phyloP scores from a whole-genome alignment of 1,140 invertebrate genomes.

The Pseudobourletiella spinata region DNA sequence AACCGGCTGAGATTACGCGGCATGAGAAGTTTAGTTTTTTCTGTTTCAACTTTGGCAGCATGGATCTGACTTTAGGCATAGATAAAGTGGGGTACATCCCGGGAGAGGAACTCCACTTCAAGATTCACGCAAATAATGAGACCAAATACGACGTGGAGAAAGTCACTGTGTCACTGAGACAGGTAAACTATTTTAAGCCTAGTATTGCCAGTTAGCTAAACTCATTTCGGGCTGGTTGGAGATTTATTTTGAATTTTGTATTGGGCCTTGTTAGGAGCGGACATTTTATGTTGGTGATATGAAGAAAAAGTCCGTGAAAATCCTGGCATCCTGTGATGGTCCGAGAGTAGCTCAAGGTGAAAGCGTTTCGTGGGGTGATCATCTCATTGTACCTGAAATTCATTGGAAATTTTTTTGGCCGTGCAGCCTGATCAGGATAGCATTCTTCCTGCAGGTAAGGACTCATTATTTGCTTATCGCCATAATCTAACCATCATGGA shows the following conservation, averaged over 20 bases:
- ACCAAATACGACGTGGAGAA: conserved; percentile 4
- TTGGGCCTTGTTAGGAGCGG: too few species aligned
- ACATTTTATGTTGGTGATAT: conserved; percentile 1
- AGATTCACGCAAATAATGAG: neutral
- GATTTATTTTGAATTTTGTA: too few species aligned
- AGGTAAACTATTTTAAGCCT: conserved; percentile 6
- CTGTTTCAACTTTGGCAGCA: conserved; percentile 3
- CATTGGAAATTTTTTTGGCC: conserved; percentile 6
- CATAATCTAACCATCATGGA: too few species aligned
- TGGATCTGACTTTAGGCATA: neutral
- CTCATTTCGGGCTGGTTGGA: too few species aligned
- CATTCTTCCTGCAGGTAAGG: neutral
- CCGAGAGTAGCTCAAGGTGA: neutral
- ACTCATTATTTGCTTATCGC: too few species aligned
- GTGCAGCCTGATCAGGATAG: neutral
- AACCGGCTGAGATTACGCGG: neutral
- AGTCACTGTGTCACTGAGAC: neutral
- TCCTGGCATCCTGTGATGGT: neutral
- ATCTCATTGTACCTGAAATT: neutral
- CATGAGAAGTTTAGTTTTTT: conserved; percentile 5
- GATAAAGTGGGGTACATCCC: conserved; percentile 3
- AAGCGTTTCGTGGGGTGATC: neutral
- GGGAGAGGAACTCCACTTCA: conserved; percentile 1
- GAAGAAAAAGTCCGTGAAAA: neutral
- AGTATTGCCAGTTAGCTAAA: too few species aligned